Evolutionary conservation across 2,797 vertebrate genomes (phyloP), one percentile per base, ranked within the genome.

Genomic region (Lycodopsis pacificus): DNA sequence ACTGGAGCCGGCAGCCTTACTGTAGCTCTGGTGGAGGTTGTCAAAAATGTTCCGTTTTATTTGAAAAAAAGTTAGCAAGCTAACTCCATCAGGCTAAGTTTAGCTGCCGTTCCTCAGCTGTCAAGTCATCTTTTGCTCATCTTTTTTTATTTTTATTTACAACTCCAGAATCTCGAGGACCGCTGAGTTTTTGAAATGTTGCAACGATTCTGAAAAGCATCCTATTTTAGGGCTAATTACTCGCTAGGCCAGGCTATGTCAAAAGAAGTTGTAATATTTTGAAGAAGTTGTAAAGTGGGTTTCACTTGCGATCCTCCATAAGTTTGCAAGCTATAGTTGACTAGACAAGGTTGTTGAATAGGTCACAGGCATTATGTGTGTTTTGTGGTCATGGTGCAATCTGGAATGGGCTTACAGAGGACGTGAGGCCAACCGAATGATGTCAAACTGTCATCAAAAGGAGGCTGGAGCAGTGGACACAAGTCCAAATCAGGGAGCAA

Each of bases 21-120:
- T 83, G 53, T 27, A 44, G 61, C 15, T 25, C 59, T 25, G 5
- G 19, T 58, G 30, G 25, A 81, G 68, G 71, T 74, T 84, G 81
- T 84, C 82, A 90, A 80, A 54, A 77, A 87, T 73, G 65, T 62
- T 78, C 54, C 59, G 11, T 76, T 81, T 83, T 51, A 71, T 86
- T 81, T 86, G 62, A 80, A 82, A 81, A 65, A 81, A 80, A 77
- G 83, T 85, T 80, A 66, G 68, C 68, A 71, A 64, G 67, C 69
- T 73, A 73, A 85, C 68, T 80, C 69, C 1, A 46, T 70, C 59
- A 44, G 59, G 81, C 63, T 77, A 80, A 86, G 84, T 89, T 88
- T 77, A 66, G 30, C 61, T 74, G 32, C 57, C 63, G 53, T 77
- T 87, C 59, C 46, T 85, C 65, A 80, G 51, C 75, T 68, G 34